Evolutionary conservation across 2,888 invertebrate genomes (phyloP), one percentile per base, ranked within the genome.

Genomic region (Schizaphis graminum): DNA sequence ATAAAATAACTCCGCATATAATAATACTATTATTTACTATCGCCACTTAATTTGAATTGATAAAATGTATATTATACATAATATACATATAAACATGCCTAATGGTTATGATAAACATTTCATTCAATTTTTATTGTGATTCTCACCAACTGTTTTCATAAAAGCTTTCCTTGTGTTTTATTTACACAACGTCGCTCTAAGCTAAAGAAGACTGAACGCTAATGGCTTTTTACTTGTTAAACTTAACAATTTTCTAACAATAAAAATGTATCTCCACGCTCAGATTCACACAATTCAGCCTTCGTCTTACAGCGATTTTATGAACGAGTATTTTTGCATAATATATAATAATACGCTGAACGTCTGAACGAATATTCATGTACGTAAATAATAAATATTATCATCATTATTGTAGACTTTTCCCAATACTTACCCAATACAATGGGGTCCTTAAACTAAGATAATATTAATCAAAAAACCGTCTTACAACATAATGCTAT

Each of bases 201-300:
- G 35, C 77, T 21, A 77, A 21, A 77, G 35, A 77, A 77, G 1
- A 8, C 77, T 35, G 35, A 77, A 77, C 77, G 35, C 77, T 77
- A 77, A 77, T 77, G 77, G 77, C 77, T 21, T 77, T 67, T 77
- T 77, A 77, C 35, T 77, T 77, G 77, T 21, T 77, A 77, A 77
- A 77, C 77, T 77, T 35, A 35, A 77, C 35, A 41, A 35, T 35
- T 77, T 77, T 41, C 21, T 41, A 77, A 77, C 35, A 35, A 77
- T 77, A 77, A 35, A 77, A 77, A 77, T 77, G 3, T 77, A 35
- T 77, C 35, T 77, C 77, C 77, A 77, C 21, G 77, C 77, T 77
- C 35, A 77, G 77, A 77, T 77, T 77, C 77, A 77, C 77, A 77
- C 77, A 77, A 35, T 77, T 35, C 77, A 35, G 77, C 21, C 77